phyloP scores from a whole-genome alignment of 2,888 invertebrate genomes.

The Capitulum mitella region DNA sequence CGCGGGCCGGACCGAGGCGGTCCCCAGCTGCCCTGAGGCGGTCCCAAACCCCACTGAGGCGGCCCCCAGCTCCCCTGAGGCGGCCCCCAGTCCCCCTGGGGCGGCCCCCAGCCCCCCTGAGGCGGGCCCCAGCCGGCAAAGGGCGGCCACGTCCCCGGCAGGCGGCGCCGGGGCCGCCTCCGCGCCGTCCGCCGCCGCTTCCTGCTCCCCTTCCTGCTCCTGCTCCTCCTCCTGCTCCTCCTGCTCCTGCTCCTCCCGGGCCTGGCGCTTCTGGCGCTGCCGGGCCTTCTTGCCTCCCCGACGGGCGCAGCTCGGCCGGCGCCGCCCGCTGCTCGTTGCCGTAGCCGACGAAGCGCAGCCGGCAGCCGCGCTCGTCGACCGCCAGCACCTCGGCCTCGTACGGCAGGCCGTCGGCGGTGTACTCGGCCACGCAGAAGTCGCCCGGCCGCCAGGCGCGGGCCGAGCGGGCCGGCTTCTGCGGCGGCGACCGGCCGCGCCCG shows the following conservation, averaged over 20 bases:
- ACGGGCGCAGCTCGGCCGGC: slow-evolving; percentile 33
- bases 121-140: neutral
- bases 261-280: slow-evolving; percentile 31
- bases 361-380: slow-evolving; percentile 32
- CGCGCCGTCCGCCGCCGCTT: neutral
- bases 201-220: neutral
- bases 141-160: neutral
- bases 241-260: neutral
- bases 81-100: neutral
- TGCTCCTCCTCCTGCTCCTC: neutral
- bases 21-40: neutral
- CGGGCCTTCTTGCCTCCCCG: slow-evolving; percentile 35
- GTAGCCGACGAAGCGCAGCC: slow-evolving; percentile 39
- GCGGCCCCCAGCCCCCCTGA: neutral
- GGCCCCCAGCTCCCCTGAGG: neutral
- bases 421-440: slow-evolving; percentile 30
- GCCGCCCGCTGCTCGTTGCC: slow-evolving; percentile 37
- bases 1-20: slow-evolving; percentile 23
- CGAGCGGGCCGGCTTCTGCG: neutral
- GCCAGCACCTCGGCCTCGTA: slow-evolving; percentile 38
- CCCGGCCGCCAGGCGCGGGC: slow-evolving; percentile 33
- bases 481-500: neutral
- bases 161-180: neutral
- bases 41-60: neutral
- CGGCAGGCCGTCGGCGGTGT: slow-evolving; percentile 34